phyloP scores from a whole-genome alignment of 2,888 invertebrate genomes.

The Diarsia mendica region DNA sequence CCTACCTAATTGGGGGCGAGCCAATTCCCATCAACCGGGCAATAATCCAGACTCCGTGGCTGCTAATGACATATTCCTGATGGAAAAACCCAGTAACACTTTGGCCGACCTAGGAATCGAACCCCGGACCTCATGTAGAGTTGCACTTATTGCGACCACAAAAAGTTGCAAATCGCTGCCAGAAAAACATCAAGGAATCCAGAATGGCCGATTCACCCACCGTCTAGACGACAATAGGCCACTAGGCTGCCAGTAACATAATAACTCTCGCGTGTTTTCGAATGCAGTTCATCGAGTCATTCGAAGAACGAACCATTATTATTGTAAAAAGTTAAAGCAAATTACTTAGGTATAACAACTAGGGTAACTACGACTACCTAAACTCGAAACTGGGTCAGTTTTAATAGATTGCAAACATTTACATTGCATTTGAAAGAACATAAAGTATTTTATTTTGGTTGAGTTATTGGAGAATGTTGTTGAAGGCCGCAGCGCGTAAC shows the following conservation, averaged over 20 bases:
- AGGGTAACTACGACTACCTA: constrained; percentile 6
- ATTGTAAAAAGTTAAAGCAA: constrained; percentile 32
- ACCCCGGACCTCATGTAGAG: no score
- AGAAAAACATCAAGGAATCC: background rate
- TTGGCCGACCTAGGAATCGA: no score
- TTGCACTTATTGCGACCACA: no score
- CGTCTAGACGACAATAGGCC: constrained; percentile 12
- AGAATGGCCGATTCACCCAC: constrained; percentile 15
- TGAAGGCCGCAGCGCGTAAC: constrained; percentile 1
- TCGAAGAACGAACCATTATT: constrained; percentile 46
- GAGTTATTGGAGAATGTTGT: background rate
- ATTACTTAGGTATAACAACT: constrained; percentile 26
- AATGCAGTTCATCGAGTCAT: constrained; percentile 28
- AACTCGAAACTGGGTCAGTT: constrained; percentile 40
- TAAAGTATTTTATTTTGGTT: background rate
- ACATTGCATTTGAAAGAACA: background rate
- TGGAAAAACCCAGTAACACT: no score
- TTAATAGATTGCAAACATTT: constrained; percentile 29
- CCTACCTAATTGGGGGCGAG: no score
- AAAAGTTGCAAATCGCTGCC: background rate
- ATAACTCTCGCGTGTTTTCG: constrained; percentile 44
- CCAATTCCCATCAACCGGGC: no score
- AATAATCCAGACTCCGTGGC: no score
- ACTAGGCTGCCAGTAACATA: constrained; percentile 9
- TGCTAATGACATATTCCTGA: no score